Evolutionary conservation across 2,113 vertebrate genomes (phyloP).

Genomic region (Dipodomys merriami): DNA sequence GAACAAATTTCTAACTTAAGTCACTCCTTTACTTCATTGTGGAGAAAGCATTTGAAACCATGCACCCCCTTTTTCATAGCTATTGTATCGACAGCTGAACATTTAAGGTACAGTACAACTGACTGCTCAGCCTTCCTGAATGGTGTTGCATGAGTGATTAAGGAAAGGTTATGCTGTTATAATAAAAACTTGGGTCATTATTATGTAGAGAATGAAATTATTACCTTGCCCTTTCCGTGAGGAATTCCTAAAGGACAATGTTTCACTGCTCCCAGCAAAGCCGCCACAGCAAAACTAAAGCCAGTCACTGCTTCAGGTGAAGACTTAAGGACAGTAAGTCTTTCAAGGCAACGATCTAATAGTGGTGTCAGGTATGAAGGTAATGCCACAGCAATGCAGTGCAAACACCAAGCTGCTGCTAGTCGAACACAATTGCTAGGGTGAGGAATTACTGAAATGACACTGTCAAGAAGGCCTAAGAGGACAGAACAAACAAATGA

Average conservation of each 20-base stretch:
- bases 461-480: slow-evolving; percentile 92
- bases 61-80: neutral
- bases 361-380: slow-evolving; percentile 90
- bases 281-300: slow-evolving; percentile 93
- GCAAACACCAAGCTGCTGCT: slow-evolving; percentile 94
- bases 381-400: slow-evolving; percentile 90
- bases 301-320: slow-evolving; percentile 94
- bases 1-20: slow-evolving; percentile 20
- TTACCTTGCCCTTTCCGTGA: slow-evolving; percentile 94
- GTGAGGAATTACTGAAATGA: slow-evolving; percentile 90
- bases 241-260: slow-evolving; percentile 94
- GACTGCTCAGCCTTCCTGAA: neutral
- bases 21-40: neutral
- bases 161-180: neutral
- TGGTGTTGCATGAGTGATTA: neutral
- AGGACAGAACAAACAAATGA: slow-evolving; percentile 69
- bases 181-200: neutral
- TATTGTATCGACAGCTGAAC: neutral
- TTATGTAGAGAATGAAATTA: slow-evolving; percentile 29
- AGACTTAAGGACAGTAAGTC: slow-evolving; percentile 89
- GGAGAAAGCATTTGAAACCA: neutral
- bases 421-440: slow-evolving; percentile 89
- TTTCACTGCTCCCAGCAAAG: slow-evolving; percentile 92
- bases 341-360: slow-evolving; percentile 92
- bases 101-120: neutral